Evolutionary conservation across 2,888 invertebrate species (phyloP), one percentile per base, ranked within the genome.

Genomic region (Parnassius smintheus): DNA sequence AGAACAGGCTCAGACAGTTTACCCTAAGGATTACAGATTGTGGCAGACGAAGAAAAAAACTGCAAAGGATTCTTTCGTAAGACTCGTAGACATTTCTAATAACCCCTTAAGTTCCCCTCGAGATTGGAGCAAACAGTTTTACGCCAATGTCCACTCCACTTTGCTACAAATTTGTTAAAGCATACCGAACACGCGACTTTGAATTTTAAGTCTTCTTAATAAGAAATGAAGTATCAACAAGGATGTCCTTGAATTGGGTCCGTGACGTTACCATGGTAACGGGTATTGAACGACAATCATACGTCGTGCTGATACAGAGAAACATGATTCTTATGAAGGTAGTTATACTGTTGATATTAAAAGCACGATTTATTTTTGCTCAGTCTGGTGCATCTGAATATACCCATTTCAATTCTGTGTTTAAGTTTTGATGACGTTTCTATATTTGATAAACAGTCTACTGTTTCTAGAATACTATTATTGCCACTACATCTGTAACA

Each of bases 101-200:
- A 88, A 86, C 83, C 82, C 62, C 88, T 87, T 82, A 87, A 86
- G 86, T 80, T 81, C 82, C 77, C 79, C 77, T 82, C 75, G 77
- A 84, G 75, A 72, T 82, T 81, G 85, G 82, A 78, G 85, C 88
- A 88, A 88, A 89, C 88, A 89, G 85, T 87, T 86, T 86, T 83
- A 85, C 82, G 75, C 82, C 79, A 81, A 81, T 88, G 89, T 88
- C 87, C 87, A 87, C 82, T 86, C 82, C 77, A 79, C 76, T 80
- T 75, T 75, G 80, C 80, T 81, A 80, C 71, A 57, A 59, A 61
- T 64, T 52, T 73, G 56, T 72, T 13, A 2, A 10, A 12, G 2
- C 2, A 52, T 2, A 62, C 13, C 18, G 2, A 41, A 48, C 46
- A 69, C 10, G 45, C 62, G n/a, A 83, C 66, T 73, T 67, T 75